phyloP scores from a whole-genome alignment of 2,113 vertebrate genomes.

The Varanus salvator region DNA sequence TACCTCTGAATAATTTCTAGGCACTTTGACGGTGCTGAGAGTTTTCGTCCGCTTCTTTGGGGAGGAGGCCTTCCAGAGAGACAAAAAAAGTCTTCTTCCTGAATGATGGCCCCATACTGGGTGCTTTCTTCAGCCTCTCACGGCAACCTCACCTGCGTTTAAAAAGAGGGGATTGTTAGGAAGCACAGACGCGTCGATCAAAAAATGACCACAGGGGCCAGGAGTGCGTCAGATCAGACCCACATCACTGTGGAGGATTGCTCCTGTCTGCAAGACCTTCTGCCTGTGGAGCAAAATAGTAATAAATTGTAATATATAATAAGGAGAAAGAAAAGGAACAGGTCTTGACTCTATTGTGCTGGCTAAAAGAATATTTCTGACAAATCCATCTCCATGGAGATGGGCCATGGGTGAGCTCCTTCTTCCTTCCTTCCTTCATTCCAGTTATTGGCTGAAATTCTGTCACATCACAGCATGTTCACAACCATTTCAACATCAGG shows the following conservation, averaged over 20 bases:
- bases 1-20: conserved; percentile 43
- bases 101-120: conserved; percentile 57
- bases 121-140: conserved; percentile 47
- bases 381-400: no score
- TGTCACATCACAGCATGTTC: neutral
- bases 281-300: neutral
- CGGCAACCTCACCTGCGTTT: conserved; percentile 51
- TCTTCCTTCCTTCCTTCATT: no score
- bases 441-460: neutral
- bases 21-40: neutral
- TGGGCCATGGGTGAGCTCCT: neutral
- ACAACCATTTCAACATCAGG: neutral
- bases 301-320: neutral
- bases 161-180: conserved; percentile 57
- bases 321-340: no score
- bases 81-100: conserved; percentile 42
- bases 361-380: neutral
- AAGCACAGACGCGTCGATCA: conserved; percentile 65
- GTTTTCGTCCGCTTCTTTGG: neutral
- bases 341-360: no score
- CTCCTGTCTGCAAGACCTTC: conserved; percentile 50
- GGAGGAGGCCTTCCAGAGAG: conserved; percentile 13
- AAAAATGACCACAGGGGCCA: conserved; percentile 41
- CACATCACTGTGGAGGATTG: conserved; percentile 35
- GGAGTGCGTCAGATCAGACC: conserved; percentile 51